Evolutionary conservation across 2,113 vertebrate genomes (phyloP).

Genomic region (Antigone vipio): DNA sequence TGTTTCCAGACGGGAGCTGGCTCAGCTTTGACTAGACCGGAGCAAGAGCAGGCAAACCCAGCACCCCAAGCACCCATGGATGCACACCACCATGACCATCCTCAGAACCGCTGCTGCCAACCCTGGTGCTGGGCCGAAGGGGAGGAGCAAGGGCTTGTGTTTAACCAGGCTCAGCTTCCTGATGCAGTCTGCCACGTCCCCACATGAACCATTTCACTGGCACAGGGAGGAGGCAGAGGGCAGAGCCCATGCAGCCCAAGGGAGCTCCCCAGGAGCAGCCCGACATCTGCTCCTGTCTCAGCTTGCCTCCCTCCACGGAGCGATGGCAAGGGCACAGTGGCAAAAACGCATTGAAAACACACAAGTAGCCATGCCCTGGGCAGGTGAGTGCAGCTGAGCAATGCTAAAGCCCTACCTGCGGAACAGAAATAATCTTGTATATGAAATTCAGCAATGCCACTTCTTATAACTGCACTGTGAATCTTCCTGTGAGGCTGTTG

Average conservation of each 20-base stretch:
- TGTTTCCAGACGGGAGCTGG: neutral
- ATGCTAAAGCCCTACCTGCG: neutral
- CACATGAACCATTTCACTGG: neutral
- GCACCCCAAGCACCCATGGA: fast-evolving
- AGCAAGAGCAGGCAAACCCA: neutral
- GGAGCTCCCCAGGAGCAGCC: neutral
- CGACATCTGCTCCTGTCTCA: neutral
- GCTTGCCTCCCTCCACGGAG: neutral
- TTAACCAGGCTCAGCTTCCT: neutral
- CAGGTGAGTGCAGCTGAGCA: neutral
- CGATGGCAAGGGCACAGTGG: neutral
- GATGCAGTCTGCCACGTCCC: neutral
- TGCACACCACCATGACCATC: fast-evolving
- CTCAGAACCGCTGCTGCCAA: fast-evolving
- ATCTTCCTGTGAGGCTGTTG: neutral
- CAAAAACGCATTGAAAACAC: neutral
- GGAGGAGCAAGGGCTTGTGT: neutral
- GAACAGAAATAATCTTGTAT: neutral
- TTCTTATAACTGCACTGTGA: neutral
- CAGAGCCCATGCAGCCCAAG: neutral
- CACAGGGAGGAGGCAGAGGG: neutral
- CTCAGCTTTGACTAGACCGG: neutral
- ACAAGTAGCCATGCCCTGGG: neutral
- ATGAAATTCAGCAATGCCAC: neutral
- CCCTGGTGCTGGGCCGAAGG: fast-evolving